These are phyloP conservation scores for Callimorpha dominula DNA, from an alignment of 2,888 invertebrate genomes.

Conservation along the genomic window DNA sequence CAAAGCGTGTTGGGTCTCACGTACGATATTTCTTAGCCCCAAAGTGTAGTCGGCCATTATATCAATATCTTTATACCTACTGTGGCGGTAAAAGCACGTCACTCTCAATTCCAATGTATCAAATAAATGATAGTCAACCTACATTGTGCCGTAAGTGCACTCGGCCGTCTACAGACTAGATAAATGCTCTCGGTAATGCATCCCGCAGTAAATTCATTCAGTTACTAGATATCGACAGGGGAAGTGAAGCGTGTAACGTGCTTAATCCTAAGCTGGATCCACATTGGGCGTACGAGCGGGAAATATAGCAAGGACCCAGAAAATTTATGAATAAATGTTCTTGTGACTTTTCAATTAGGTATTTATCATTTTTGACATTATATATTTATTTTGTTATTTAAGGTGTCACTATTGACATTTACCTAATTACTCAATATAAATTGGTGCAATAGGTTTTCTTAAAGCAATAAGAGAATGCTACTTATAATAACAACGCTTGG, in stretches of 20 bases:
- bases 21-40: neutral
- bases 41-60: neutral
- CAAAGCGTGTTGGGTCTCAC: neutral
- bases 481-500: too few species aligned
- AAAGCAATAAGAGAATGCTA: too few species aligned
- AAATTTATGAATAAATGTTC: too few species aligned
- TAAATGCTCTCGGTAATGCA: conserved; percentile 58
- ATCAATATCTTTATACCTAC: neutral
- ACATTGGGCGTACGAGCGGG: conserved; percentile 21
- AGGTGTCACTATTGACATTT: too few species aligned
- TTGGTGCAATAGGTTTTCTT: too few species aligned
- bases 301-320: neutral
- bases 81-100: conserved; percentile 34
- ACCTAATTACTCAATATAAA: too few species aligned
- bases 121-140: conserved; percentile 44
- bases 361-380: too few species aligned
- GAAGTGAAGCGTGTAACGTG: conserved; percentile 32
- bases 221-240: conserved; percentile 43
- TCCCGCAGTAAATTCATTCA: conserved; percentile 44
- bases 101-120: conserved; percentile 31
- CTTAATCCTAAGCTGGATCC: conserved; percentile 23
- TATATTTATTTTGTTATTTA: too few species aligned
- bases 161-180: conserved; percentile 60
- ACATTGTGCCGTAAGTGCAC: conserved; percentile 69
- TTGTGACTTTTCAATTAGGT: too few species aligned